These are phyloP conservation scores for Sebastes hubbsi DNA, from an alignment of 2,797 vertebrate species.

Conservation along the genomic window DNA sequence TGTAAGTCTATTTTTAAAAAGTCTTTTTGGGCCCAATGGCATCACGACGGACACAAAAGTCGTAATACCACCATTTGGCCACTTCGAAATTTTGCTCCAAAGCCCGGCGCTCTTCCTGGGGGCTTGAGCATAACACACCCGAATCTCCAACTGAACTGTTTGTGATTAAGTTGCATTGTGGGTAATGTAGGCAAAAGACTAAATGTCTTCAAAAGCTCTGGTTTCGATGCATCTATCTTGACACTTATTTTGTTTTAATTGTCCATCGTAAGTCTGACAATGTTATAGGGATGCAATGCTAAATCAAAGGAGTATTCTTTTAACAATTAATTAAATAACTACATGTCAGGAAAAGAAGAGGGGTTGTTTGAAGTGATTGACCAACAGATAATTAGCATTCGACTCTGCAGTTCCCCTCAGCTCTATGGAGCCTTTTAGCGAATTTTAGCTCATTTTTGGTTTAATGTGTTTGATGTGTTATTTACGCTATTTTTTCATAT, in stretches of 20 bases:
- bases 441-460: background rate
- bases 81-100: too few species aligned
- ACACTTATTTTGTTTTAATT: background rate
- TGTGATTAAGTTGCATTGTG: background rate
- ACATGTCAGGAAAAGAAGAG: background rate
- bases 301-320: background rate
- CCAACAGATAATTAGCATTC: background rate
- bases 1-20: too few species aligned
- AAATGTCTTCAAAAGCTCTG: too few species aligned
- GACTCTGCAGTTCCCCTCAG: background rate
- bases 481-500: too few species aligned
- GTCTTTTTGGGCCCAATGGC: too few species aligned
- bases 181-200: background rate
- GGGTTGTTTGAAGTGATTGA: background rate
- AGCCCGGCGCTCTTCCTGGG: too few species aligned
- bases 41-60: too few species aligned
- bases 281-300: background rate
- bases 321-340: background rate
- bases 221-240: background rate
- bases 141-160: background rate
- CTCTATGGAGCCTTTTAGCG: background rate
- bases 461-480: background rate
- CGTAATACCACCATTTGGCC: too few species aligned
- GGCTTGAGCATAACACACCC: background rate
- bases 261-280: background rate